Evolutionary conservation across 2,888 invertebrate species (phyloP).

Genomic region (Lithophane semibrunnea): DNA sequence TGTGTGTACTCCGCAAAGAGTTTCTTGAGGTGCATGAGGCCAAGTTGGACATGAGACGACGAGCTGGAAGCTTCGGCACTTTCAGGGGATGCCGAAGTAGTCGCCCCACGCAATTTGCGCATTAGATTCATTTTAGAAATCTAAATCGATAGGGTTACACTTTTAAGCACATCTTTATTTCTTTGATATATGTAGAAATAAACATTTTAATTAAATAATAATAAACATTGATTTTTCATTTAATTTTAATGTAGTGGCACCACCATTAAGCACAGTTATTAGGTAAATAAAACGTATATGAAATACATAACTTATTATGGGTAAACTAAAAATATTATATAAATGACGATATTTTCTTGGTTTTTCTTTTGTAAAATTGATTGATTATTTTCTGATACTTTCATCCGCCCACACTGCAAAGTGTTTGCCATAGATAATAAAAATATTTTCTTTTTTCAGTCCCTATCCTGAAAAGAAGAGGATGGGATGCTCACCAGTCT

Average conservation of each 20-base stretch:
- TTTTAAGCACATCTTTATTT: conserved; percentile 55
- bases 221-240: conserved; percentile 64
- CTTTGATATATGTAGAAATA: conserved; percentile 46
- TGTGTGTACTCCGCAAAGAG: conserved; percentile 98
- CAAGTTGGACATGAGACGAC: conserved; percentile 96
- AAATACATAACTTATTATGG: conserved; percentile 42
- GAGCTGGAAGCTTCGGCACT: conserved; percentile 91
- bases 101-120: conserved; percentile 95
- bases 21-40: conserved; percentile 98
- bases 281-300: conserved; percentile 11
- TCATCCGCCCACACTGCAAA: conserved; percentile 69
- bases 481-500: conserved; percentile 19
- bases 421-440: conserved; percentile 58
- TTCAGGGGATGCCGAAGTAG: conserved; percentile 88
- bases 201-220: conserved; percentile 61
- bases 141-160: conserved; percentile 45
- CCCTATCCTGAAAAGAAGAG: background rate
- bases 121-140: conserved; percentile 95
- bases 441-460: background rate
- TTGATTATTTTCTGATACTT: conserved; percentile 64
- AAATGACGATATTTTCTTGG: conserved; percentile 44
- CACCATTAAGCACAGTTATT: conserved; percentile 52
- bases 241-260: conserved; percentile 32
- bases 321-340: conserved; percentile 43
- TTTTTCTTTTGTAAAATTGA: conserved; percentile 63